phyloP scores from a whole-genome alignment of 2,113 vertebrate species.

The Atractosteus spatula region DNA sequence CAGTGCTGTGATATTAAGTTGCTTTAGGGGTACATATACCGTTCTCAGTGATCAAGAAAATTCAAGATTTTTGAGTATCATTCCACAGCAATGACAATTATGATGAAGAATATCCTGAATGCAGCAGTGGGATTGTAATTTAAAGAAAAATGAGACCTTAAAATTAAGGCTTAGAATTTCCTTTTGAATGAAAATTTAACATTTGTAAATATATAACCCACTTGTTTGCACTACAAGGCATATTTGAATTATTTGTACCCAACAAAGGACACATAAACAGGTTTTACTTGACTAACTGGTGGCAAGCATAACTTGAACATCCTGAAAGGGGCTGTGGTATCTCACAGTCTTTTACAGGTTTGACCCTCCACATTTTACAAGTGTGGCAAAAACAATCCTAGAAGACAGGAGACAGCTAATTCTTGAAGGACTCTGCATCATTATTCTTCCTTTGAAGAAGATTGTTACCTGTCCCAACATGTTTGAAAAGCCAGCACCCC shows the following conservation, averaged over 20 bases:
- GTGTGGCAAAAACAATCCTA: conserved; percentile 69
- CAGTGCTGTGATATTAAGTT: background rate
- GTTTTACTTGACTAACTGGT: conserved; percentile 15
- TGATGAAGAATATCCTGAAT: conserved; percentile 53
- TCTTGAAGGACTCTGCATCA: conserved; percentile 63
- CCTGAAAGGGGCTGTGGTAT: conserved; percentile 59
- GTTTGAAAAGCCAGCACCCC: conserved; percentile 49
- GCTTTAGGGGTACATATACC: conserved; percentile 8
- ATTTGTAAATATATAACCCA: conserved; percentile 47
- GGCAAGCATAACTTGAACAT: conserved; percentile 42
- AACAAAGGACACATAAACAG: conserved; percentile 15
- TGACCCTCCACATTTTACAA: conserved; percentile 67
- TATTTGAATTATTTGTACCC: background rate
- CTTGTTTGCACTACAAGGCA: conserved; percentile 28
- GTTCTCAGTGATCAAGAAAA: conserved; percentile 9
- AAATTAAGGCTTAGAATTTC: conserved; percentile 44
- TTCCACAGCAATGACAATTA: conserved; percentile 34
- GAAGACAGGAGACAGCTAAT: conserved; percentile 67
- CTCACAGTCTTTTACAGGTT: conserved; percentile 60
- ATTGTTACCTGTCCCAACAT: conserved; percentile 39
- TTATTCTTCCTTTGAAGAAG: conserved; percentile 52
- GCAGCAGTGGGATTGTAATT: conserved; percentile 48
- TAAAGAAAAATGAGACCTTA: conserved; percentile 37
- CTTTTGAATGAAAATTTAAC: conserved; percentile 37
- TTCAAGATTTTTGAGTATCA: conserved; percentile 15